These are phyloP conservation scores for Lucilia cuprina DNA, from an alignment of 1,140 invertebrate genomes.

Conservation along the genomic window DNA sequence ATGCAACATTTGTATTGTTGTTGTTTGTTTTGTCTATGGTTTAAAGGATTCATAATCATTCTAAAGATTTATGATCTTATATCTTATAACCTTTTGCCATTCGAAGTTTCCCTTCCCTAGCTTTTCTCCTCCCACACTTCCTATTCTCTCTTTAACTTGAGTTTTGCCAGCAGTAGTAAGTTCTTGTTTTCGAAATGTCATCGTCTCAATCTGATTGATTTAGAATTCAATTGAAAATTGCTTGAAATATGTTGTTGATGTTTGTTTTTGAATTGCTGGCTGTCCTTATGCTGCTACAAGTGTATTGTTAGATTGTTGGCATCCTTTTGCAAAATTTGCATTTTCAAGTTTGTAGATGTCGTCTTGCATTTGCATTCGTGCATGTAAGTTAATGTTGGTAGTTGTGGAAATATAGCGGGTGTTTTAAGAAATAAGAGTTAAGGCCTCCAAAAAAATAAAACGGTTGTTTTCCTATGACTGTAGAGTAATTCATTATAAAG, in stretches of 20 bases:
- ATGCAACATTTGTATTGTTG: neutral
- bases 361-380: neutral
- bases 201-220: conserved; percentile 60
- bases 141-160: neutral
- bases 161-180: neutral
- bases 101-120: neutral
- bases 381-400: neutral
- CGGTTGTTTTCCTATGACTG: no score
- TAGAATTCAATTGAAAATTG: conserved; percentile 62
- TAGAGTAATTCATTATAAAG: no score
- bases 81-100: conserved; percentile 3
- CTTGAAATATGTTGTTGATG: conserved; percentile 50
- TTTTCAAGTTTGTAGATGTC: conserved; percentile 26
- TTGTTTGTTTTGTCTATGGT: neutral
- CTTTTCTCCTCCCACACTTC: neutral
- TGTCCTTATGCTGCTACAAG: no score
- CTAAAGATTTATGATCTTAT: conserved; percentile 9
- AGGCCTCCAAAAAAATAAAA: neutral
- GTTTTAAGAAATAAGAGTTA: neutral
- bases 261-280: conserved; percentile 44
- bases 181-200: conserved; percentile 11
- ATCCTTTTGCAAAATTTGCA: conserved; percentile 34
- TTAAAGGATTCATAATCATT: conserved; percentile 5
- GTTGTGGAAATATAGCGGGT: neutral
- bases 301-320: neutral